phyloP scores from a whole-genome alignment of 2,888 invertebrate genomes.

The Anaspis maculata region DNA sequence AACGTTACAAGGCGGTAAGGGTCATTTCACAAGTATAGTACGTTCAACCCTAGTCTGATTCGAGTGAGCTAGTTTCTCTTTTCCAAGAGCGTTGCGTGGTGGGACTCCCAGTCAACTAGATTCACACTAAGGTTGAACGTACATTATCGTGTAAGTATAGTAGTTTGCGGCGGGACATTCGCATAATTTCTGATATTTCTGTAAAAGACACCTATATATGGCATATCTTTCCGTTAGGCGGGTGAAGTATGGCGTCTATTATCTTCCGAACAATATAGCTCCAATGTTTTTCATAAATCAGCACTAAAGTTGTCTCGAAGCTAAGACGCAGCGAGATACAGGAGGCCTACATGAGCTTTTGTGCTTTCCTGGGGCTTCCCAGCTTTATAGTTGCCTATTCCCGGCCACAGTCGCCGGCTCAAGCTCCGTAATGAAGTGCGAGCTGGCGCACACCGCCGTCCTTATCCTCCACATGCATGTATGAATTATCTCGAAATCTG shows the following conservation, averaged over 20 bases:
- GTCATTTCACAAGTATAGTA: too few species aligned
- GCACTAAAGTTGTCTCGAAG: conserved; percentile 30
- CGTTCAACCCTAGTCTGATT: too few species aligned
- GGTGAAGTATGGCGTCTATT: conserved; percentile 18
- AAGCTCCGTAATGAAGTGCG: conserved; percentile 29
- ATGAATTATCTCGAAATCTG: conserved; percentile 16
- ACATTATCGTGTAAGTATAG: too few species aligned
- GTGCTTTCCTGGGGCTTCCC: conserved; percentile 33
- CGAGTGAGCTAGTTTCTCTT: too few species aligned
- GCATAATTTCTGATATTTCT: conserved; percentile 4
- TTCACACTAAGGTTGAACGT: too few species aligned
- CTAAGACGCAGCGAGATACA: conserved; percentile 30
- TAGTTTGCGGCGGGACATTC: too few species aligned
- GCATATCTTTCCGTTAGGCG: conserved; percentile 17
- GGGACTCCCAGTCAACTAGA: too few species aligned
- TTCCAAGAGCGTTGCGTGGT: too few species aligned
- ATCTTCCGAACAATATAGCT: conserved; percentile 21
- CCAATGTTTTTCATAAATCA: conserved; percentile 35
- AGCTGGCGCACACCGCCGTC: conserved; percentile 19
- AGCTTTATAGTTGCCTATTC: conserved; percentile 28
- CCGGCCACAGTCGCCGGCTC: conserved; percentile 29
- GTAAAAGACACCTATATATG: too few species aligned
- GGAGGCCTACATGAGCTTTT: conserved; percentile 31
- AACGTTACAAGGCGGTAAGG: too few species aligned
- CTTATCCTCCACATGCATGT: conserved; percentile 18